Percentiles rank a stretch among this genome's conserved stretches.
These are phyloP conservation scores for Elgaria multicarinata DNA, from an alignment of 2,113 vertebrate species.

Conservation along the genomic window DNA sequence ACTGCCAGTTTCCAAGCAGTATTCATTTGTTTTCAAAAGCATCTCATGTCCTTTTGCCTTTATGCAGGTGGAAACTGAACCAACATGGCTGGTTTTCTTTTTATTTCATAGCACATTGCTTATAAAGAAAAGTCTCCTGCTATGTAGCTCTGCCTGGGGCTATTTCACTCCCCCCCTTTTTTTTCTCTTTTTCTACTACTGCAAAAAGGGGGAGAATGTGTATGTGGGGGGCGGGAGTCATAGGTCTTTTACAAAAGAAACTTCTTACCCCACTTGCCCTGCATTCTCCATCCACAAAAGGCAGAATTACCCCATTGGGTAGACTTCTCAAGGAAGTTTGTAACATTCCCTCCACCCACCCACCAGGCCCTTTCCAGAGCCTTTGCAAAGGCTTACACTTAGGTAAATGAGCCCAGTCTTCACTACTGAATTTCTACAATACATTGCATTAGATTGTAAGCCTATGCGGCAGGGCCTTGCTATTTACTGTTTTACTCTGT, in stretches of 20 bases:
- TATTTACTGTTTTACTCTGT: too few species aligned
- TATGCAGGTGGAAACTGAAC: not conserved
- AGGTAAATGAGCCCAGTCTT: not conserved
- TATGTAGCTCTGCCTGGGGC: not conserved
- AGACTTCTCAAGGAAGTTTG: not conserved
- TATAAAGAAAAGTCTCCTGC: slow-evolving; percentile 21
- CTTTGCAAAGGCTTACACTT: not conserved
- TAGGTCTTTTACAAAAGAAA: not conserved
- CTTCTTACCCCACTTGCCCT: not conserved
- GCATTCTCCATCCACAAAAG: not conserved
- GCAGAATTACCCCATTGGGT: not conserved
- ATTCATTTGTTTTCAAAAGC: slow-evolving; percentile 11
- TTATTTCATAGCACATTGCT: not conserved
- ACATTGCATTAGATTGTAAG: too few species aligned
- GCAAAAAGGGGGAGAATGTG: too few species aligned
- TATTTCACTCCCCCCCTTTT: not conserved
- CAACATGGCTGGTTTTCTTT: slow-evolving; percentile 9
- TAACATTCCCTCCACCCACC: not conserved
- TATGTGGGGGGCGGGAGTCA: too few species aligned
- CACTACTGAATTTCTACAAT: not conserved
- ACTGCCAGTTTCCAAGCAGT: not conserved
- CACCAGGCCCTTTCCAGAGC: not conserved
- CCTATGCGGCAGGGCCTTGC: too few species aligned
- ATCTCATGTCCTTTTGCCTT: slow-evolving; percentile 1
- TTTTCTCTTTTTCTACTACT: not conserved